Base-by-base conservation (phyloP, 1,140 invertebrate species). In the Thaumetopoea pityocampa region DNA sequence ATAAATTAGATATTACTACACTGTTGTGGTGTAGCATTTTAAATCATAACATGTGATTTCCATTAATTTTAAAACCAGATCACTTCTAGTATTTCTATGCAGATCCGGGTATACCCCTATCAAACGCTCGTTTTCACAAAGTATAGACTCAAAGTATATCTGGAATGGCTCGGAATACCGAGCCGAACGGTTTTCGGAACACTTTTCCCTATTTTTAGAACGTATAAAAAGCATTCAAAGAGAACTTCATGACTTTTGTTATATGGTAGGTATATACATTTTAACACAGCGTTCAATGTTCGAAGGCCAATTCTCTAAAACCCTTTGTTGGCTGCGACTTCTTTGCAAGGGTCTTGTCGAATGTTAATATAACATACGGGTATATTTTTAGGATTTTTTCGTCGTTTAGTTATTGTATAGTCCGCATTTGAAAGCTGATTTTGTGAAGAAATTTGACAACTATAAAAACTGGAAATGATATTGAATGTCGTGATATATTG, bases 61-160 rank as follows among this genome's bases (percentile, higher is more conserved):
- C n/a, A n/a, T n/a, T n/a, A n/a, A n/a, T n/a, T n/a, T n/a, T n/a
- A n/a, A 12, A 7, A 24, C 22, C 20, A 32, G 24, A 19, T 18
- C 45, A 24, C 37, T 60, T 74, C 65, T 33, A 69, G 60, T 17
- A 24, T 11, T 5, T 14, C 16, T 51, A 22, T 22, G 30, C 32
- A 57, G 70, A 14, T 60, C 59, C 51, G 7, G 9, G 28, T 27
- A 17, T 28, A 50, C 51, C 63, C 69, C 50, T 73, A 79, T 81
- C 72, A 81, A 77, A 77, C 55, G 59, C 66, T 81, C 73, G 72
- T 81, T 81, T 78, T 67, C 67, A 66, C 64, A 59, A 76, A 74
- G 65, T 67, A 74, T 70, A 66, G 63, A 77, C 60, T 67, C 51
- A 50, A 65, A 66, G 69, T 71, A 68, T 71, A 74, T 72, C 57